phyloP scores from a whole-genome alignment of 2,797 vertebrate genomes.

The Poeciliopsis gracilis region DNA sequence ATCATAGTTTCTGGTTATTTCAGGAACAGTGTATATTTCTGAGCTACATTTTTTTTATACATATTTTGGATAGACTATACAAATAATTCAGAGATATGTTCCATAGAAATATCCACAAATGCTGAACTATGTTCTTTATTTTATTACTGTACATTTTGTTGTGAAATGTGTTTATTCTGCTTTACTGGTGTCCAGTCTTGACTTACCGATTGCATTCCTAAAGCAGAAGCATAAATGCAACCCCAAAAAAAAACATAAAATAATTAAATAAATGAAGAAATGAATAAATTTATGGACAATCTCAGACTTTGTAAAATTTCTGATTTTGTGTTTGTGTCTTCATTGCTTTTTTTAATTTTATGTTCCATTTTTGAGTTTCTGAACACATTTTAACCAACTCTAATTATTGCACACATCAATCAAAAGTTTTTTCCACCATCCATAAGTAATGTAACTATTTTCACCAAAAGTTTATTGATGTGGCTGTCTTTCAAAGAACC shows the following conservation, averaged over 20 bases:
- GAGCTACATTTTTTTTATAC: not conserved
- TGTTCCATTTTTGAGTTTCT: no score
- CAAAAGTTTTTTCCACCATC: not conserved
- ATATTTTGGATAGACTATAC: not conserved
- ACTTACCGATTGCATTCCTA: not conserved
- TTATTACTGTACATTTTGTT: not conserved
- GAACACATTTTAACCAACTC: not conserved
- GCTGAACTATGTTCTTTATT: not conserved
- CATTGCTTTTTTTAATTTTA: no score
- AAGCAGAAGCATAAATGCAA: not conserved
- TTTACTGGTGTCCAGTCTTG: not conserved
- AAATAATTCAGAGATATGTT: not conserved
- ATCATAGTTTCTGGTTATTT: not conserved
- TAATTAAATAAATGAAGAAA: no score
- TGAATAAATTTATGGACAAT: not conserved
- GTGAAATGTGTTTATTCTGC: not conserved
- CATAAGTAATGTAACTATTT: not conserved
- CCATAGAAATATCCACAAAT: not conserved
- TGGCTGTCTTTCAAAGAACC: not conserved
- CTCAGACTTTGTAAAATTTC: not conserved
- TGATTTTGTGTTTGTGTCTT: not conserved
- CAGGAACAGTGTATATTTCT: not conserved
- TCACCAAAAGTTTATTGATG: not conserved
- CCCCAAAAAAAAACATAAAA: not conserved
- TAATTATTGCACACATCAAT: not conserved